Evolutionary conservation across 2,888 invertebrate species (phyloP).

Genomic region (Sylvicola fuscatus): DNA sequence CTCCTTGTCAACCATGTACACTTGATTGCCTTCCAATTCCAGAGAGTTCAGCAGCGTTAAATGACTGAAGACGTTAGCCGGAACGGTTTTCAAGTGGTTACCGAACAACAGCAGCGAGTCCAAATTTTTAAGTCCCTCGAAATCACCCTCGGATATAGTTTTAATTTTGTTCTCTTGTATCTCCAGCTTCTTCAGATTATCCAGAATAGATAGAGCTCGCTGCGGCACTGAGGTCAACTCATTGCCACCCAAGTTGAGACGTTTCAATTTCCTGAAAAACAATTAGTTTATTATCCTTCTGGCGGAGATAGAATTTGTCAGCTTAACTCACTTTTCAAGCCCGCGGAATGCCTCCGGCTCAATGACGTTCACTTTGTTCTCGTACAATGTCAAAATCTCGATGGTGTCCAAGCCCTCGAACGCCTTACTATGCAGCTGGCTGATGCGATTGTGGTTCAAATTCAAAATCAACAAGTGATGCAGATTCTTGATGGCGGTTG

Average conservation of each 20-base stretch:
- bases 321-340: slow-evolving; percentile 51
- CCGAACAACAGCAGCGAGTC: slow-evolving; percentile 72
- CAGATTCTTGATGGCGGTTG: slow-evolving; percentile 55
- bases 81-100: slow-evolving; percentile 60
- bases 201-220: slow-evolving; percentile 55
- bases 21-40: slow-evolving; percentile 73
- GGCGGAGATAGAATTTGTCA: not conserved
- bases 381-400: slow-evolving; percentile 71
- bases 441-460: slow-evolving; percentile 74
- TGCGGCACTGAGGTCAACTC: slow-evolving; percentile 57
- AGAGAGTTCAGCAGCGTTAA: slow-evolving; percentile 63
- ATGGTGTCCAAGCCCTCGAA: slow-evolving; percentile 74
- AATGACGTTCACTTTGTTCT: slow-evolving; percentile 59
- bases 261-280: slow-evolving; percentile 46
- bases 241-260: slow-evolving; percentile 72
- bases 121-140: slow-evolving; percentile 64
- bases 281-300: not conserved
- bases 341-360: slow-evolving; percentile 72
- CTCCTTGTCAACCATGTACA: slow-evolving; percentile 58
- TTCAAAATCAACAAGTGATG: slow-evolving; percentile 71
- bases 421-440: slow-evolving; percentile 54
- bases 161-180: slow-evolving; percentile 71
- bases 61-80: slow-evolving; percentile 64
- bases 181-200: slow-evolving; percentile 66
- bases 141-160: slow-evolving; percentile 61